phyloP scores from a whole-genome alignment of 1,140 invertebrate species.

The Chironomus tepperi region DNA sequence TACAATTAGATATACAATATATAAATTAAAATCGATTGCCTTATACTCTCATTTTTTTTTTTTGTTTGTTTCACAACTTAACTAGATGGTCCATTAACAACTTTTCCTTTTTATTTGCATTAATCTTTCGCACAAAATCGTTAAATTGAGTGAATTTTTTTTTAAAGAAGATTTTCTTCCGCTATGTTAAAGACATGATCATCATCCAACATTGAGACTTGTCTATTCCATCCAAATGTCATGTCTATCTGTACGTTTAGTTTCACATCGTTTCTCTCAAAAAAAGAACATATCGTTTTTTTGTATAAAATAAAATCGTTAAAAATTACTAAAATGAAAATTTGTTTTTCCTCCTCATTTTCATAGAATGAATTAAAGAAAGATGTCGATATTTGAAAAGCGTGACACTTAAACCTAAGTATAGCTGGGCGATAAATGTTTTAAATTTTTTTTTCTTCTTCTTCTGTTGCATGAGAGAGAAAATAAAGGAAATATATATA shows the following conservation, averaged over 20 bases:
- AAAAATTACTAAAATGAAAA: neutral
- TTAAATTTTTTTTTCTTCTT: no score
- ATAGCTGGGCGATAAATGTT: no score
- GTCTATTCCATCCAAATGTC: neutral
- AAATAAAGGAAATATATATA: no score
- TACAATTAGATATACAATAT: neutral
- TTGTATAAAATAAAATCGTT: neutral
- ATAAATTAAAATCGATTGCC: constrained; percentile 14
- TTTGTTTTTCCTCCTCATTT: neutral
- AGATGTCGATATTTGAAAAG: no score
- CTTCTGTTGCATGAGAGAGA: no score
- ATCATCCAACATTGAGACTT: no score
- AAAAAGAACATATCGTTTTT: constrained; percentile 4
- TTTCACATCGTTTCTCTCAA: neutral
- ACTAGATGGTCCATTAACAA: constrained; percentile 1
- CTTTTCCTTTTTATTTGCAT: neutral
- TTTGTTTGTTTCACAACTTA: neutral
- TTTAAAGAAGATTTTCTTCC: neutral
- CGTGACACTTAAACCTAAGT: no score
- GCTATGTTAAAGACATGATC: no score
- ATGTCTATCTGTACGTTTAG: neutral
- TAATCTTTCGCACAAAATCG: neutral
- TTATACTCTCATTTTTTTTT: neutral
- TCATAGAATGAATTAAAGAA: no score
- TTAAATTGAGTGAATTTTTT: neutral